A percentile compares a stretch with the other conserved stretches of the same genome.
Conservation (phyloP, 2,113 vertebrate genomes). For the Typhlomys cinereus region DNA sequence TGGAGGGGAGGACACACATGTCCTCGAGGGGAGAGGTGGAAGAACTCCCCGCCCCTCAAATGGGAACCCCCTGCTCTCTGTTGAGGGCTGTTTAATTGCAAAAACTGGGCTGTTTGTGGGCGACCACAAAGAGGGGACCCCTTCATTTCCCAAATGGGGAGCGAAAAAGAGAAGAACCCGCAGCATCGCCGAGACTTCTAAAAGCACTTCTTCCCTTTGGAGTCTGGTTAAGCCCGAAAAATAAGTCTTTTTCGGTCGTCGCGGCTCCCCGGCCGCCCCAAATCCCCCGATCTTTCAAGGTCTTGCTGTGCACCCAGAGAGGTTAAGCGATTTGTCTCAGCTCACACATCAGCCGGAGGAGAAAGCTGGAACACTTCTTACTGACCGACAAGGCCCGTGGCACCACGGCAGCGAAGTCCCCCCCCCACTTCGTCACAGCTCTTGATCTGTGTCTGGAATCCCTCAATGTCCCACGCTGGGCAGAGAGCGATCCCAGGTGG, state of each 20-base stretch:
- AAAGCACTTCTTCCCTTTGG: background rate
- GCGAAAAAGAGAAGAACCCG: background rate
- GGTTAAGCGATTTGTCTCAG: background rate
- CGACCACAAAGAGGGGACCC: slow-evolving; percentile 72
- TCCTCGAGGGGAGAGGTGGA: slow-evolving; percentile 33
- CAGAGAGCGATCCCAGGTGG: too few species aligned
- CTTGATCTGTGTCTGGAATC: background rate
- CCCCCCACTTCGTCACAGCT: background rate
- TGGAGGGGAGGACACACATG: background rate
- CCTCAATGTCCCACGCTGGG: background rate
- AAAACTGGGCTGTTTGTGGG: slow-evolving; percentile 76
- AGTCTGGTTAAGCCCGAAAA: background rate
- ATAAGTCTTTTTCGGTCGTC: too few species aligned
- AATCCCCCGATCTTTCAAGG: too few species aligned
- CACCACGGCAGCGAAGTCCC: background rate
- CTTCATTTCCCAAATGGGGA: background rate
- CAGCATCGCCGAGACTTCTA: background rate
- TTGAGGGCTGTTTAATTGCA: slow-evolving; percentile 77
- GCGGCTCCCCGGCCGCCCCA: too few species aligned
- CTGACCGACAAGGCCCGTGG: background rate
- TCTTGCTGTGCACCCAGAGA: background rate
- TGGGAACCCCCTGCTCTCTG: background rate
- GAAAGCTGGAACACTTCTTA: background rate
- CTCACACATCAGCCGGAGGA: background rate
- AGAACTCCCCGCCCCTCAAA: slow-evolving; percentile 28